Conservation (phyloP, 2,797 vertebrate genomes). For the Tauraco hartlaubi region DNA sequence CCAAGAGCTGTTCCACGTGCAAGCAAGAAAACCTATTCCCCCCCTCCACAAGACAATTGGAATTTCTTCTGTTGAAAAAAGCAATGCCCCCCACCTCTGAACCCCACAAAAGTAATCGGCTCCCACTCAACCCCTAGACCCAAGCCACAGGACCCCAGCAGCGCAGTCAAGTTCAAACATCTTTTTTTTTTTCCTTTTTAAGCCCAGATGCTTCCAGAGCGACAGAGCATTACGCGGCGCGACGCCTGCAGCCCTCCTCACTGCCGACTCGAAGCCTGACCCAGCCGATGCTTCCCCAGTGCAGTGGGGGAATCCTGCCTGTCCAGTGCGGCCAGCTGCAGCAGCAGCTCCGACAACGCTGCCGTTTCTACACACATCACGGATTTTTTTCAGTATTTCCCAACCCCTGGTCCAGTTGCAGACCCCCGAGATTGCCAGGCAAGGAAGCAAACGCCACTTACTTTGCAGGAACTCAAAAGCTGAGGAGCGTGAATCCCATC, state of each 20-base stretch:
- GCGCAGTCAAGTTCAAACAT: not conserved
- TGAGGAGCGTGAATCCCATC: fast-evolving
- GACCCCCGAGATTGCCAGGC: not conserved
- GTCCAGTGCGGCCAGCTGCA: not conserved
- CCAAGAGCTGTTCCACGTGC: not conserved
- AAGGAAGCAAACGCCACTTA: constrained; percentile 12
- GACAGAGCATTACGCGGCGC: fast-evolving
- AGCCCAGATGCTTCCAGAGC: not conserved
- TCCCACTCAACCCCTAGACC: not conserved
- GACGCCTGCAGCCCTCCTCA: not conserved
- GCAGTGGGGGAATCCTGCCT: not conserved
- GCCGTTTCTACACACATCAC: fast-evolving
- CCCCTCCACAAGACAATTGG: too few species aligned
- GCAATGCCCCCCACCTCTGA: not conserved
- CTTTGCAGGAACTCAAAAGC: not conserved
- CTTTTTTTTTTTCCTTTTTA: not conserved
- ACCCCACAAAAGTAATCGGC: fast-evolving
- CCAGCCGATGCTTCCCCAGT: not conserved
- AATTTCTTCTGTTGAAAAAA: too few species aligned
- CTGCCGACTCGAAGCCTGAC: fast-evolving
- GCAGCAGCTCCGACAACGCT: fast-evolving
- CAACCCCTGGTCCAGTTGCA: not conserved
- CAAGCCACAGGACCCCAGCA: not conserved
- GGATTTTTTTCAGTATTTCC: fast-evolving
- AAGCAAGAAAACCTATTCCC: not conserved